Conservation (phyloP, 2,888 invertebrate species). For the Mesorhabditis sp. region DNA sequence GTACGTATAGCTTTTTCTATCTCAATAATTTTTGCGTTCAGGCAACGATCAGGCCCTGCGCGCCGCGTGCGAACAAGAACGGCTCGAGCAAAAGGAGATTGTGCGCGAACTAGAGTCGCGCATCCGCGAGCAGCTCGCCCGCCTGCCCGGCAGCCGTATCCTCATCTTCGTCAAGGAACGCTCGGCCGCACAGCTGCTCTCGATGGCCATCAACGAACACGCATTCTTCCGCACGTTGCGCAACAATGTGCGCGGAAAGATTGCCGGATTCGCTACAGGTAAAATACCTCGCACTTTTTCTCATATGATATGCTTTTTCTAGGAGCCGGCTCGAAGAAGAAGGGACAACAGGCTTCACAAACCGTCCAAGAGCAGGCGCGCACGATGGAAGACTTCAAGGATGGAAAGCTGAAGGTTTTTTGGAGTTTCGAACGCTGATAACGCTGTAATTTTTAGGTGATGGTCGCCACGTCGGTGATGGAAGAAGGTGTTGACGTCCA, state of each 20-base stretch:
- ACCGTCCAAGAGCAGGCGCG: conserved; percentile 22
- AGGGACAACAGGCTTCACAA: conserved; percentile 23
- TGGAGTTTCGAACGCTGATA: neutral
- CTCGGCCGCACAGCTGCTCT: conserved; percentile 15
- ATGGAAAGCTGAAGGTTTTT: conserved; percentile 26
- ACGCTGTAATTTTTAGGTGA: conserved; percentile 18
- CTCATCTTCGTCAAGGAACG: conserved; percentile 31
- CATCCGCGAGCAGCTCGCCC: conserved; percentile 16
- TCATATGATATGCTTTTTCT: conserved; percentile 4
- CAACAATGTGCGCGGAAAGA: neutral
- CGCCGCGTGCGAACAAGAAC: neutral
- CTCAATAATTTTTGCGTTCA: neutral
- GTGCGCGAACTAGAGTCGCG: neutral
- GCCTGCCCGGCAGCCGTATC: conserved; percentile 19
- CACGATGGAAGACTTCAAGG: conserved; percentile 30
- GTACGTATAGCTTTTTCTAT: neutral
- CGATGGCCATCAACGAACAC: conserved; percentile 12
- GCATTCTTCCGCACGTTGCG: neutral
- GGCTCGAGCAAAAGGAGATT: neutral
- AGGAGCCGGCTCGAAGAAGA: conserved; percentile 29
- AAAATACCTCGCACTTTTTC: too few species aligned
- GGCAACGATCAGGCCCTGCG: neutral
- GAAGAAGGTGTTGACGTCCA: conserved; percentile 55
- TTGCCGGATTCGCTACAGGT: conserved; percentile 14
- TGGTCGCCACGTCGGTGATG: conserved; percentile 54